Evolutionary conservation across 2,797 vertebrate species (phyloP), one percentile per base, ranked within the genome.

Genomic region (Nannoperca australis): DNA sequence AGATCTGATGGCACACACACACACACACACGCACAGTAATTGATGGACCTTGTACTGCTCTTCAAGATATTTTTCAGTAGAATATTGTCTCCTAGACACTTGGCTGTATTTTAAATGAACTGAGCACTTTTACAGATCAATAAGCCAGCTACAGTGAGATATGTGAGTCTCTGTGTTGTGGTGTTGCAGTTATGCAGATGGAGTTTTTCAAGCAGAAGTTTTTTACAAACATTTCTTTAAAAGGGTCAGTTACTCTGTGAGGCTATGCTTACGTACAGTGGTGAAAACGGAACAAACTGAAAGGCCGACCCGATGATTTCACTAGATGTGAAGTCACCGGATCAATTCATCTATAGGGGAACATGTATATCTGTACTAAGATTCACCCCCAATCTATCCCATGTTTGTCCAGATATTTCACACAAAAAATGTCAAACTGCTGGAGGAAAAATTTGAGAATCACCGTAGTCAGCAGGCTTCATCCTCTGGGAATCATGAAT

Each of bases 31-130:
- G 64, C 3, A 64, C 4, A 36, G 30, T 68, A 65, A 80, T 67
- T 51, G 65, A 63, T 70, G 30, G 36, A 44, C 13, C 42, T 4
- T 0, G 3, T 34, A 12, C 17, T 51, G 50, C 49, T 71, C 24
- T 56, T 67, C 3, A 27, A 62, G 50, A 71, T n/a, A 45, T 80
- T 74, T 69, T 70, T 61, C 44, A 73, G 55, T 38, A 22, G 7
- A 78, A 74, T 69, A 17, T 77, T 61, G 24, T 76, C 36, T 67
- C 56, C 50, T 20, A 32, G 51, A 69, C 45, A 72, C 9, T 72
- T 47, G 7, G 24, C 55, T 67, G 42, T 76, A 67, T 62, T 67
- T 67, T 71, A n/a, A 62, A 67, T 71, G 36, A 60, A 47, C 54
- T 47, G 70, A 56, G 51, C 27, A 55, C 27, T 60, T 63, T 78